Percentiles rank a stretch among this genome's conserved stretches.
Conservation (phyloP, 2,888 invertebrate species). For the Diarsia brunnea region DNA sequence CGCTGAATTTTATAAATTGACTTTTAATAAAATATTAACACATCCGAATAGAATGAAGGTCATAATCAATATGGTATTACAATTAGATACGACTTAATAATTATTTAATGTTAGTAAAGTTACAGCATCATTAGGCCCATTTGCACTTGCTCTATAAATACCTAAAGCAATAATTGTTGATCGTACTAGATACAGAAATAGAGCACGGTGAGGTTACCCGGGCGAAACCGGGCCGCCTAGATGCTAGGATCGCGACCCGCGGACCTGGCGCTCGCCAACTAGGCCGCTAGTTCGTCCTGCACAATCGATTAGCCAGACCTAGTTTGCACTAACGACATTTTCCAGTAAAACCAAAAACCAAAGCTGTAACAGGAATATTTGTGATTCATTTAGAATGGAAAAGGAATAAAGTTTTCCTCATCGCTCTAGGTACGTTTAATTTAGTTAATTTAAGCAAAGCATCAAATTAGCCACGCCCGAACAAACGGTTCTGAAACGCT, state of each 20-base stretch:
- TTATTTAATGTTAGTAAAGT: conserved; percentile 22
- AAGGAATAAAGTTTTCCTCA: conserved; percentile 52
- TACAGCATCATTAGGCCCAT: conserved; percentile 36
- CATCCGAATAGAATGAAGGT: neutral
- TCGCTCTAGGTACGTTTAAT: conserved; percentile 27
- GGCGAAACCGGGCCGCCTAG: conserved; percentile 79
- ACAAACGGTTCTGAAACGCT: conserved; percentile 51
- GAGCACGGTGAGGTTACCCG: conserved; percentile 79
- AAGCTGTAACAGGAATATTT: conserved; percentile 49
- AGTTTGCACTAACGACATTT: conserved; percentile 63
- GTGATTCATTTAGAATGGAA: conserved; percentile 49
- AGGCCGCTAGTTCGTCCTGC: conserved; percentile 84
- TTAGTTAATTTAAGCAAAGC: conserved; percentile 47
- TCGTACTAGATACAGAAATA: conserved; percentile 78
- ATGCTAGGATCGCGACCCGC: conserved; percentile 77
- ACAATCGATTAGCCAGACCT: conserved; percentile 80
- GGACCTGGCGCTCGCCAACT: conserved; percentile 81
- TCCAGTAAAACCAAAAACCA: conserved; percentile 44
- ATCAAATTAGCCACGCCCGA: conserved; percentile 43
- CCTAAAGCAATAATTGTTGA: conserved; percentile 67
- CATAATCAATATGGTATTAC: neutral
- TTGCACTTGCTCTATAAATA: conserved; percentile 63
- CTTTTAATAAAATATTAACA: conserved; percentile 10
- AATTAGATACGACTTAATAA: neutral
- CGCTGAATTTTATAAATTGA: conserved; percentile 11